Percentiles rank a stretch among this genome's conserved stretches.
Evolutionary conservation across 1,140 invertebrate species (phyloP).

Genomic region (Glomeris maerens): DNA sequence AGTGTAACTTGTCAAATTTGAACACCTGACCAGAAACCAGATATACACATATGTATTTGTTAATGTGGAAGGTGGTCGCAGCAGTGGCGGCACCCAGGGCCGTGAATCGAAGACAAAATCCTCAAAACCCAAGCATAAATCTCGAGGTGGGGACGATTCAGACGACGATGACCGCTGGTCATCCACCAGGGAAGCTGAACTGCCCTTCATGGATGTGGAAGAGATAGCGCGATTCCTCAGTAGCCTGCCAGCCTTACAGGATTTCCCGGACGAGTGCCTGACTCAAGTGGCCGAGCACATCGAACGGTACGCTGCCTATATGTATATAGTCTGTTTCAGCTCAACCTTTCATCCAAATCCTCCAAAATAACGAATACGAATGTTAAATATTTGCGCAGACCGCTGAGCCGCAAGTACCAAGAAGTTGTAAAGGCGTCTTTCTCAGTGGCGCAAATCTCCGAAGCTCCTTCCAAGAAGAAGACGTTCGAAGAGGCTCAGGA

Average conservation of each 20-base stretch:
- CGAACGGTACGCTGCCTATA: conserved; percentile 23
- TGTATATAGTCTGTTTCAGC: neutral
- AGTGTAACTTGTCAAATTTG: no score
- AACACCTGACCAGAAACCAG: no score
- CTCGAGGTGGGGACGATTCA: conserved; percentile 42
- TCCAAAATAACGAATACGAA: conserved; percentile 36
- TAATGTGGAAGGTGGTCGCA: conserved; percentile 48
- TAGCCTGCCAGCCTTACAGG: conserved; percentile 36
- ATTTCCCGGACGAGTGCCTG: conserved; percentile 35
- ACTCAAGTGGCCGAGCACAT: conserved; percentile 30
- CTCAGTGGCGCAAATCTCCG: conserved; percentile 46
- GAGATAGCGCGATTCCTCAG: conserved; percentile 53
- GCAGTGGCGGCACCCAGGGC: conserved; percentile 77
- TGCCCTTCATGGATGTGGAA: conserved; percentile 48
- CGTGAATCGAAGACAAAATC: conserved; percentile 91
- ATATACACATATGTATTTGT: no score
- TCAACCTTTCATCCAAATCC: conserved; percentile 1
- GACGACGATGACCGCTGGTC: conserved; percentile 36
- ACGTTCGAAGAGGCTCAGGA: conserved; percentile 66
- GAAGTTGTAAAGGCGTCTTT: conserved; percentile 48
- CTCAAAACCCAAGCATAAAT: conserved; percentile 51
- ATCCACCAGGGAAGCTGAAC: conserved; percentile 29
- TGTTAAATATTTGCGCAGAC: conserved; percentile 28
- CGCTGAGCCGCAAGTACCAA: conserved; percentile 30
- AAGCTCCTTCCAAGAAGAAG: conserved; percentile 43